Conservation (phyloP, 2,113 vertebrate species). For the Tupaia tana region DNA sequence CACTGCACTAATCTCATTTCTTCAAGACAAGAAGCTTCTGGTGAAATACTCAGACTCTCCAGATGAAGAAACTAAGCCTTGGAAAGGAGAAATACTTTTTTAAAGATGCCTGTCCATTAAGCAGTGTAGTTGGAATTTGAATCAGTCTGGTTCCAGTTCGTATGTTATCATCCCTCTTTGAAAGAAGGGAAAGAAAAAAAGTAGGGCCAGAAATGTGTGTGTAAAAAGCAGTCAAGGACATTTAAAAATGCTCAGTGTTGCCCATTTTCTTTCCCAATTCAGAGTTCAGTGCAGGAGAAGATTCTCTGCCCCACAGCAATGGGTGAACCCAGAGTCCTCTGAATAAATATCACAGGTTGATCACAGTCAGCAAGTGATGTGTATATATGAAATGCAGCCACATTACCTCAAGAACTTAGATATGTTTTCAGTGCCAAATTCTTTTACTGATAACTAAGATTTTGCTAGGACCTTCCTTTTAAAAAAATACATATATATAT, state of each 20-base stretch:
- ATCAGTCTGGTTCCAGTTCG: background rate
- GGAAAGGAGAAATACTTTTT: background rate
- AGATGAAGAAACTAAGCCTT: background rate
- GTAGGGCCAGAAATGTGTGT: background rate
- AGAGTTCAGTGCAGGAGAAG: background rate
- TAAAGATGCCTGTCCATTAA: background rate
- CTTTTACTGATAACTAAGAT: background rate
- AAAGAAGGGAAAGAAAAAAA: background rate
- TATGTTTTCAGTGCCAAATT: background rate
- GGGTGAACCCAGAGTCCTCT: background rate
- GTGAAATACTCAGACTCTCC: background rate
- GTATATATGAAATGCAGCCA: background rate
- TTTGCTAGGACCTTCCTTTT: slow-evolving; percentile 5
- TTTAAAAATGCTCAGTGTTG: background rate
- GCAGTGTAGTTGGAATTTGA: background rate
- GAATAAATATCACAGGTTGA: background rate
- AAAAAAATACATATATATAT: too few species aligned
- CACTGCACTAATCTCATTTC: background rate
- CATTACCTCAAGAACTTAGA: slow-evolving; percentile 2
- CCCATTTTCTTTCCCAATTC: background rate
- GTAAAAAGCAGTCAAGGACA: background rate
- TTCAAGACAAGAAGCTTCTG: background rate
- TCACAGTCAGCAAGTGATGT: background rate
- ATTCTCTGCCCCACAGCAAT: background rate
- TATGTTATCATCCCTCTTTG: background rate